These are phyloP conservation scores for Hylaeus volcanicus DNA, from an alignment of 1,140 invertebrate species.

Conservation along the genomic window DNA sequence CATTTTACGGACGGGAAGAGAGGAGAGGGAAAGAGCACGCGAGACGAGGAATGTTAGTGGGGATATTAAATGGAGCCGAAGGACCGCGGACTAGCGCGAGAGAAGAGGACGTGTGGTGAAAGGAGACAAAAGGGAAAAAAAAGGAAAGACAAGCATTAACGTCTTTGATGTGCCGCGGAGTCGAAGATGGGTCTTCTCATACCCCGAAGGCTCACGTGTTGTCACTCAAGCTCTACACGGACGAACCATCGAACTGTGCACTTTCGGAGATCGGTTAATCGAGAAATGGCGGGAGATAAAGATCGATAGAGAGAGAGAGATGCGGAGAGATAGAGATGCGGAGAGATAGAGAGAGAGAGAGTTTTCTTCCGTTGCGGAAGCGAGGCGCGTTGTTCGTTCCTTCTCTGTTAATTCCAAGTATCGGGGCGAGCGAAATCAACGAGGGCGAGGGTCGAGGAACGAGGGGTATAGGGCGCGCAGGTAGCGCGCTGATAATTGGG, in stretches of 20 bases:
- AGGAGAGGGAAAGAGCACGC: slow-evolving; percentile 10
- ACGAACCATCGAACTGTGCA: slow-evolving; percentile 74
- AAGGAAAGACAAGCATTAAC: slow-evolving; percentile 63
- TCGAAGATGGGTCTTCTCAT: slow-evolving; percentile 64
- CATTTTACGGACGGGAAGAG: background rate
- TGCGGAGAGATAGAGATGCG: too few relatives aligned
- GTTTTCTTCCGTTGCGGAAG: too few relatives aligned
- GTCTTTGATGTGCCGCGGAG: slow-evolving; percentile 78
- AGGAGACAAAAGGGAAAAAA: slow-evolving; percentile 44
- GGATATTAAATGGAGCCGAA: slow-evolving; percentile 46
- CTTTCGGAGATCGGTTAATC: slow-evolving; percentile 52
- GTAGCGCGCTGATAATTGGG: slow-evolving; percentile 74
- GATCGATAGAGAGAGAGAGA: too few relatives aligned
- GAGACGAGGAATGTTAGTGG: slow-evolving; percentile 40
- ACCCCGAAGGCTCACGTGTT: slow-evolving; percentile 72
- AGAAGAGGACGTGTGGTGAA: slow-evolving; percentile 37
- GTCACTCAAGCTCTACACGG: slow-evolving; percentile 73
- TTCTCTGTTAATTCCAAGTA: too few relatives aligned
- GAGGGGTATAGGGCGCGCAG: slow-evolving; percentile 13
- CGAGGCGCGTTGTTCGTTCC: too few relatives aligned
- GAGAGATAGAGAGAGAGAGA: too few relatives aligned
- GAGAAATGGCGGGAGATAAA: too few relatives aligned
- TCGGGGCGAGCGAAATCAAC: background rate
- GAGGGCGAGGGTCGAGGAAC: slow-evolving; percentile 8
- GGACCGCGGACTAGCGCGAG: slow-evolving; percentile 37